phyloP scores from a whole-genome alignment of 1,140 invertebrate genomes.

The Melanaphis sacchari region DNA sequence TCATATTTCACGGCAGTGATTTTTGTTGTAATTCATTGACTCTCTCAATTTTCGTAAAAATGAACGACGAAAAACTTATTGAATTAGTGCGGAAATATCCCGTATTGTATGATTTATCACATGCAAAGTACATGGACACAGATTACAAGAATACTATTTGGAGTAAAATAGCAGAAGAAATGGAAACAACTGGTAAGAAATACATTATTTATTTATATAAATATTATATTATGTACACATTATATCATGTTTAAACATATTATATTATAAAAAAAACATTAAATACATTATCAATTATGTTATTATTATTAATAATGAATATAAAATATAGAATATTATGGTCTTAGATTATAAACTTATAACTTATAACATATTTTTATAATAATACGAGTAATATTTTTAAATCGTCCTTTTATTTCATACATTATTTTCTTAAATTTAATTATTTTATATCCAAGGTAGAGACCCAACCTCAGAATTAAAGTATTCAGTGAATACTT shows the following conservation, averaged over 20 bases:
- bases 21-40: not conserved
- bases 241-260: not conserved
- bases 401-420: not conserved
- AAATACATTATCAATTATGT: slow-evolving; percentile 19
- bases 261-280: not conserved
- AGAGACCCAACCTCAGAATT: slow-evolving; percentile 47
- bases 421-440: not conserved
- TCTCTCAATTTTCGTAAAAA: slow-evolving; percentile 1
- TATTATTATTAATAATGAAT: slow-evolving; percentile 31
- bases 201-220: not conserved
- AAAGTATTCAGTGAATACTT: slow-evolving; percentile 55
- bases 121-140: not conserved
- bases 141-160: not conserved
- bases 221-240: too few species aligned
- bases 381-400: not conserved
- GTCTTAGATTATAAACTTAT: too few species aligned
- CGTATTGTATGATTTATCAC: slow-evolving; percentile 8
- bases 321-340: not conserved
- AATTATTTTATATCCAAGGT: not conserved
- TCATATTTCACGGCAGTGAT: too few species aligned
- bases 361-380: slow-evolving; percentile 12
- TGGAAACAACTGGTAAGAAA: slow-evolving; percentile 25
- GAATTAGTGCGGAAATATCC: not conserved
- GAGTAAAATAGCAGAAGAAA: slow-evolving; percentile 12
- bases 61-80: not conserved